Conservation (phyloP, 2,888 invertebrate genomes). For the Temnothorax unifasciatus region DNA sequence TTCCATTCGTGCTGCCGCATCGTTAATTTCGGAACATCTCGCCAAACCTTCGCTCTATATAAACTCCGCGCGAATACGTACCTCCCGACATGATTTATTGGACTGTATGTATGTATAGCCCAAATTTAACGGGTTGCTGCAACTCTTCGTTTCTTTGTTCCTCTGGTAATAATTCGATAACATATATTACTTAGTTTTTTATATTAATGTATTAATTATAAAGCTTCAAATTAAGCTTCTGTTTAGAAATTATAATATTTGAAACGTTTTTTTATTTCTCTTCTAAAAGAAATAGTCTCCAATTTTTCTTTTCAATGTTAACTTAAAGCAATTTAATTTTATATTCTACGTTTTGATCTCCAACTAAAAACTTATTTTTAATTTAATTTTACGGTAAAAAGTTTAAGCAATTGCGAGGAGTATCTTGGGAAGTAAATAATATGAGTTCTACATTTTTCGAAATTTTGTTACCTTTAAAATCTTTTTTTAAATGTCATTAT, state of each 20-base stretch:
- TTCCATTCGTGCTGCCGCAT: conserved; percentile 42
- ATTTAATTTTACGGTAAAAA: background rate
- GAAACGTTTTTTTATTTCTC: background rate
- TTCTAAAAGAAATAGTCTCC: background rate
- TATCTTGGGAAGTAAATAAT: background rate
- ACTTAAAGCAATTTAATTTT: background rate
- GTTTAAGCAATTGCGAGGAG: background rate
- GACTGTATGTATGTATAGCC: background rate
- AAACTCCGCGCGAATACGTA: conserved; percentile 32
- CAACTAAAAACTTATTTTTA: background rate
- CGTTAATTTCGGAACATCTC: conserved; percentile 50
- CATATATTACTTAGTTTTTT: background rate
- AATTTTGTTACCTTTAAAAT: background rate
- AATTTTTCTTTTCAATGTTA: background rate
- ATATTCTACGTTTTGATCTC: background rate
- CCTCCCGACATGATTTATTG: conserved; percentile 42
- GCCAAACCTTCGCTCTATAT: conserved; percentile 4
- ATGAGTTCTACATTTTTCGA: background rate
- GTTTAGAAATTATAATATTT: background rate
- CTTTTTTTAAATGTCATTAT: background rate
- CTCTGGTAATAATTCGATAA: background rate
- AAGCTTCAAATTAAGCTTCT: background rate
- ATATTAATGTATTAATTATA: background rate
- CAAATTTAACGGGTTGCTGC: background rate
- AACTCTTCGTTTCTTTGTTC: background rate